Conservation (phyloP, 1,140 invertebrate genomes). For the Ostrea edulis region DNA sequence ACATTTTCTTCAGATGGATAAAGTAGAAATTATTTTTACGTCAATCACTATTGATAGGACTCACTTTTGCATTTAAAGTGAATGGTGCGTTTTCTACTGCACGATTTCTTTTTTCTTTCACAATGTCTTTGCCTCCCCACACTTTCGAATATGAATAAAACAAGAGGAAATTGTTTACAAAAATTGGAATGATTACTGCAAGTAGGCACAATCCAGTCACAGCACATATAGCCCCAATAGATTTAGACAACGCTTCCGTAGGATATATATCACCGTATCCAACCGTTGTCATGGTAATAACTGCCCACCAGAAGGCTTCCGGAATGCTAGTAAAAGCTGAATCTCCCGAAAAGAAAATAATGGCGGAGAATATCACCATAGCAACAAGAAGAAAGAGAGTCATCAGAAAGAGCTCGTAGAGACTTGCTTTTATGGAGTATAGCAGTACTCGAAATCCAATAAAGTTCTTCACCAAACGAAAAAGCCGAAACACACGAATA, state of each 20-base stretch:
- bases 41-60: neutral
- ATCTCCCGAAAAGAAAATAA: slow-evolving; percentile 82
- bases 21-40: too few species aligned
- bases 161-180: slow-evolving; percentile 90
- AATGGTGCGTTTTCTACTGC: neutral
- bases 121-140: slow-evolving; percentile 44
- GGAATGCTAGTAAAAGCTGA: slow-evolving; percentile 84
- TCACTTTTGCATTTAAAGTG: neutral
- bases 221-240: slow-evolving; percentile 90
- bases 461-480: slow-evolving; percentile 84
- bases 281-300: slow-evolving; percentile 98
- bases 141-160: slow-evolving; percentile 64
- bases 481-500: slow-evolving; percentile 64
- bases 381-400: slow-evolving; percentile 99
- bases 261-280: slow-evolving; percentile 87
- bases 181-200: slow-evolving; percentile 93
- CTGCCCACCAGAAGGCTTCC: slow-evolving; percentile 96
- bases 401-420: slow-evolving; percentile 97
- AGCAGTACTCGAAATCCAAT: slow-evolving; percentile 97
- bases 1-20: too few species aligned
- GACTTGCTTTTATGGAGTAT: slow-evolving; percentile 97
- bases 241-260: slow-evolving; percentile 66
- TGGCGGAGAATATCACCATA: slow-evolving; percentile 97
- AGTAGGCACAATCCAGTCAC: slow-evolving; percentile 92
- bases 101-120: neutral